Percentiles rank a stretch among this genome's conserved stretches.
phyloP scores from a whole-genome alignment of 2,113 vertebrate species.

The Neodon shergylaensis region DNA sequence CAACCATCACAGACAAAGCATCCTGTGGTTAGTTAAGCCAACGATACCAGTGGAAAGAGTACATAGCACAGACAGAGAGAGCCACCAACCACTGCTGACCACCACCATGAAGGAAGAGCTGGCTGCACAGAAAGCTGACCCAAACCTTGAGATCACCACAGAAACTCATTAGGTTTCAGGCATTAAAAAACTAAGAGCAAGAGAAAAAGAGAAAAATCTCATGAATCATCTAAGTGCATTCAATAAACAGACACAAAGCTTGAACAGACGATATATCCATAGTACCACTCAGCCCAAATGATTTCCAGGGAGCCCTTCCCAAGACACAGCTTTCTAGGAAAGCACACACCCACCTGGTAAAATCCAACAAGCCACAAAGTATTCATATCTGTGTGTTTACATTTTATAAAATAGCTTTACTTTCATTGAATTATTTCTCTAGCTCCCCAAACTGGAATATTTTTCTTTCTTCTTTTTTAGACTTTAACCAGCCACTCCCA shows the following conservation, averaged over 20 bases:
- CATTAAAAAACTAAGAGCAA: constrained; percentile 85
- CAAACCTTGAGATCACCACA: constrained; percentile 85
- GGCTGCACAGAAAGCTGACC: constrained; percentile 77
- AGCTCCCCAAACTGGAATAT: not conserved
- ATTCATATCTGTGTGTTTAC: constrained; percentile 76
- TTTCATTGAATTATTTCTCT: constrained; percentile 16
- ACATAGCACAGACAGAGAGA: constrained; percentile 75
- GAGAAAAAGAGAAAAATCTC: constrained; percentile 81
- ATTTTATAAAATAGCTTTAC: constrained; percentile 23
- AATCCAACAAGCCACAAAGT: constrained; percentile 69
- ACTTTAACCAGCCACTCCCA: not conserved
- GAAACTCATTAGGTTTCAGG: constrained; percentile 86
- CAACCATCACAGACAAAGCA: constrained; percentile 56
- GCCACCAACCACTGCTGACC: constrained; percentile 86
- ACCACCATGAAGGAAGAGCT: constrained; percentile 81
- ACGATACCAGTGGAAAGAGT: constrained; percentile 73
- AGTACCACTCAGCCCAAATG: not conserved
- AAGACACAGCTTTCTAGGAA: constrained; percentile 32
- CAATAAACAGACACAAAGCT: constrained; percentile 60
- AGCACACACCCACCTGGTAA: constrained; percentile 52
- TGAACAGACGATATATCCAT: constrained; percentile 61
- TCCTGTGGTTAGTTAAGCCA: constrained; percentile 78
- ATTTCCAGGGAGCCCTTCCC: not conserved
- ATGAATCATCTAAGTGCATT: constrained; percentile 78
- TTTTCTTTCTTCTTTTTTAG: not conserved